Evolutionary conservation across 23 tunicate species (phyloP).

Genomic region (Trididemnum miniatum): DNA sequence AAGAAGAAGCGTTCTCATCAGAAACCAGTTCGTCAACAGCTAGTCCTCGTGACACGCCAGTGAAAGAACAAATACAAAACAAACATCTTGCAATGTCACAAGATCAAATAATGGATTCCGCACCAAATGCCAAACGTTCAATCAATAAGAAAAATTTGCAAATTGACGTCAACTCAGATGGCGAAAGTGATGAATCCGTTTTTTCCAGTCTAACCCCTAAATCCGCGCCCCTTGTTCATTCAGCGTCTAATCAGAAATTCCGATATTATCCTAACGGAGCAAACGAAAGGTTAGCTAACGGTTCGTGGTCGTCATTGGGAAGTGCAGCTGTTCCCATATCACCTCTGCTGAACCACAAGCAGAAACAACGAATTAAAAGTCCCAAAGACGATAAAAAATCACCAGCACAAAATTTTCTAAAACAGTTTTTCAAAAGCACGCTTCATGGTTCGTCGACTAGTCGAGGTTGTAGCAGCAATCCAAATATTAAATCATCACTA

Average conservation of each 20-base stretch:
- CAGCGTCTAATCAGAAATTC: constrained; percentile 35
- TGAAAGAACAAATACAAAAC: not conserved
- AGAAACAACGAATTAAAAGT: not conserved
- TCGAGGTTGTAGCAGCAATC: constrained; percentile 2
- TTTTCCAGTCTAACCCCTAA: constrained; percentile 24
- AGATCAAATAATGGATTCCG: not conserved
- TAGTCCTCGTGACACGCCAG: not conserved
- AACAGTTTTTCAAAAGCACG: constrained; percentile 48
- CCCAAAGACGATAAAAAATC: constrained; percentile 44
- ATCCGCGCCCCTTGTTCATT: constrained; percentile 46
- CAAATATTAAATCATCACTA: not conserved
- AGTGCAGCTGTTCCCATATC: constrained; percentile 21
- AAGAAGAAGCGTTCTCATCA: constrained; percentile 44
- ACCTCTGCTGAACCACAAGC: constrained; percentile 32
- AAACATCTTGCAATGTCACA: no score
- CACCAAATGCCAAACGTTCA: constrained; percentile 1
- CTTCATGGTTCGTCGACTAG: constrained; percentile 13
- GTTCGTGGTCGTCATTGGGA: constrained; percentile 3
- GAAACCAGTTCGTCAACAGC: constrained; percentile 1
- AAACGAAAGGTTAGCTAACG: not conserved
- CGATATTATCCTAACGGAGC: constrained; percentile 46
- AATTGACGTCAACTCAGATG: constrained; percentile 29
- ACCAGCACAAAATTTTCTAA: constrained; percentile 33
- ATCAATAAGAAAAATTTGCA: constrained; percentile 35
- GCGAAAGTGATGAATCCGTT: not conserved